These are phyloP conservation scores for Drosophila robusta DNA, from an alignment of 2,888 invertebrate species.

Conservation along the genomic window DNA sequence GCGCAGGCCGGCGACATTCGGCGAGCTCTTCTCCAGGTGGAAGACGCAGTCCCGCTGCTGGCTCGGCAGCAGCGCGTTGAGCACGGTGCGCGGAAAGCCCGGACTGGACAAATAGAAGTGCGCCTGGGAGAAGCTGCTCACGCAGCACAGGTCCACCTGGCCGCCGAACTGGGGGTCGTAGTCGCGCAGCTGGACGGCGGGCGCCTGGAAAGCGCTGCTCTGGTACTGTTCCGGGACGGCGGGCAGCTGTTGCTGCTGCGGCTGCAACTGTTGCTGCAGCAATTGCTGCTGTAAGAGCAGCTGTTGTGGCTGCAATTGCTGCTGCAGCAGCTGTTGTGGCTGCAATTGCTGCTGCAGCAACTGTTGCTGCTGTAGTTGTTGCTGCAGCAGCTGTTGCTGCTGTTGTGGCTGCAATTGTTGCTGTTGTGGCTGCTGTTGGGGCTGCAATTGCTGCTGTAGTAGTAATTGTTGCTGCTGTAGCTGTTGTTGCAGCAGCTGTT, in stretches of 20 bases:
- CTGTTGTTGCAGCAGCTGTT: slow-evolving; percentile 22
- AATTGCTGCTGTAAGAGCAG: slow-evolving; percentile 13
- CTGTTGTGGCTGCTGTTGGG: slow-evolving; percentile 24
- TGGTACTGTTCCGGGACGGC: slow-evolving; percentile 67
- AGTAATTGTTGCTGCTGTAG: slow-evolving; percentile 29
- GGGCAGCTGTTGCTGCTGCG: slow-evolving; percentile 57
- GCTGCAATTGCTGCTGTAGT: slow-evolving; percentile 23
- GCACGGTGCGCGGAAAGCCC: slow-evolving; percentile 86
- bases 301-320: slow-evolving; percentile 33
- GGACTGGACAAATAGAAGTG: slow-evolving; percentile 87
- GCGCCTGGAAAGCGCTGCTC: slow-evolving; percentile 55
- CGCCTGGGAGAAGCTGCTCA: slow-evolving; percentile 84
- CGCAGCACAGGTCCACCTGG: slow-evolving; percentile 83
- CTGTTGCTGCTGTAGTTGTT: slow-evolving; percentile 18
- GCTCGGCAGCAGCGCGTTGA: slow-evolving; percentile 76
- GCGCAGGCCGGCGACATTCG: slow-evolving; percentile 86
- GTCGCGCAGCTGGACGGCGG: slow-evolving; percentile 56
- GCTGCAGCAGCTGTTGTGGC: slow-evolving; percentile 23
- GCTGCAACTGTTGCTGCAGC: slow-evolving; percentile 28
- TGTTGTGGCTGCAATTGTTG: not conserved
- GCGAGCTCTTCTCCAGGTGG: slow-evolving; percentile 85
- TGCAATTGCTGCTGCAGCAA: slow-evolving; percentile 29
- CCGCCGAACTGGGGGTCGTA: slow-evolving; percentile 62
- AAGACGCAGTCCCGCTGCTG: slow-evolving; percentile 86
- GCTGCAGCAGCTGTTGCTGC: slow-evolving; percentile 12